Evolutionary conservation across 2,888 invertebrate species (phyloP).

Genomic region (Eumacrocentrus americanus): DNA sequence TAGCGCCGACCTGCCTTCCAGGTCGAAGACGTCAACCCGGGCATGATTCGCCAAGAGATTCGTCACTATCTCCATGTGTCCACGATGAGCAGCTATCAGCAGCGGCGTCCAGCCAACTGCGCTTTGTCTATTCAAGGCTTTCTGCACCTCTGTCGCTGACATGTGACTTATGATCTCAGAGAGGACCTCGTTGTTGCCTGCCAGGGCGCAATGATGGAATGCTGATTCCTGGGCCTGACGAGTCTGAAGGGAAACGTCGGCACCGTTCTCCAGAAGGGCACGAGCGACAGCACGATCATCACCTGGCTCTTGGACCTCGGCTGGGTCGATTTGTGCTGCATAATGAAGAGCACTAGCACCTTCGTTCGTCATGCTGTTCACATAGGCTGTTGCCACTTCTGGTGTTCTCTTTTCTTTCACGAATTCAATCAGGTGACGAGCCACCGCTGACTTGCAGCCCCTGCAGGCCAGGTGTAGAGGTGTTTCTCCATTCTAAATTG

Average conservation of each 20-base stretch:
- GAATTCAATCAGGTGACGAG: conserved; percentile 82
- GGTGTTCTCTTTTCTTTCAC: conserved; percentile 78
- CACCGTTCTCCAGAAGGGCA: conserved; percentile 87
- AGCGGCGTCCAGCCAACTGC: conserved; percentile 97
- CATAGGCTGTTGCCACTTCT: conserved; percentile 81
- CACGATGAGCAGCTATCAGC: conserved; percentile 93
- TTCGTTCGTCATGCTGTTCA: conserved; percentile 87
- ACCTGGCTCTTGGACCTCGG: conserved; percentile 75
- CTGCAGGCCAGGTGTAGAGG: conserved; percentile 93
- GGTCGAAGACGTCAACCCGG: conserved; percentile 97
- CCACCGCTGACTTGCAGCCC: conserved; percentile 84
- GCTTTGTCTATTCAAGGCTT: conserved; percentile 92
- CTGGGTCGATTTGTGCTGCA: conserved; percentile 87
- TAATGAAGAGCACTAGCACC: conserved; percentile 95
- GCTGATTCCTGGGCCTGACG: conserved; percentile 90
- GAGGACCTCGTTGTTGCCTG: conserved; percentile 94
- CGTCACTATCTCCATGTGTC: conserved; percentile 92
- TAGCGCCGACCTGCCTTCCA: conserved; percentile 92
- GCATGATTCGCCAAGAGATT: conserved; percentile 92
- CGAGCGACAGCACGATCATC: conserved; percentile 88
- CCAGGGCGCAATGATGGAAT: conserved; percentile 92
- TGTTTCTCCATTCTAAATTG: conserved; percentile 94
- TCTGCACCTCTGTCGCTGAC: conserved; percentile 87
- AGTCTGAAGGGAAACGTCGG: conserved; percentile 85
- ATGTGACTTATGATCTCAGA: conserved; percentile 93